Conservation (phyloP, 2,113 vertebrate species). For the Chionomys nivalis region DNA sequence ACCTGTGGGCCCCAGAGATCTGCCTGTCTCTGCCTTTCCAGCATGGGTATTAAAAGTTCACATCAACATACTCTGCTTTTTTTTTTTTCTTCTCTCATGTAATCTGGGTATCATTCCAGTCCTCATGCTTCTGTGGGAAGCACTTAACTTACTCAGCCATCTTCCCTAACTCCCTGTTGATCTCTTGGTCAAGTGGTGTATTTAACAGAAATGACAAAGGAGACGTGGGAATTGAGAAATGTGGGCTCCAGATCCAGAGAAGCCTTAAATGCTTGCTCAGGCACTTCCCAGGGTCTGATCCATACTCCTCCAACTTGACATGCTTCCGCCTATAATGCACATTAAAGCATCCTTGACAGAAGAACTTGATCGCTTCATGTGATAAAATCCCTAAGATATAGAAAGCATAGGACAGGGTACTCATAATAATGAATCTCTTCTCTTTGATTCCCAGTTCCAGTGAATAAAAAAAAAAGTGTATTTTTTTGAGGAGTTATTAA, state of each 20-base stretch:
- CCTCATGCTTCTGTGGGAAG: not conserved
- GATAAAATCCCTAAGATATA: no score
- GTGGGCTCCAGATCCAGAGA: not conserved
- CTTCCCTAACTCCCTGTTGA: not conserved
- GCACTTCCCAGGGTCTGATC: not conserved
- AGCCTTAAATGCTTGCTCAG: not conserved
- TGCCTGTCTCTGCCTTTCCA: not conserved
- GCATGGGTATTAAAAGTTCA: not conserved
- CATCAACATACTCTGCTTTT: no score
- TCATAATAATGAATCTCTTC: constrained; percentile 3
- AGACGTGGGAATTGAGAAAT: not conserved
- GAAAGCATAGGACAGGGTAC: not conserved
- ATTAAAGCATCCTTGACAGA: not conserved
- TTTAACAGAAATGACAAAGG: not conserved
- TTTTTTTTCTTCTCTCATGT: rapidly evolving
- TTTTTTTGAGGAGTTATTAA: not conserved
- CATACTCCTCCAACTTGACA: not conserved
- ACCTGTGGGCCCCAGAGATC: not conserved
- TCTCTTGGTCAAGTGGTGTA: not conserved
- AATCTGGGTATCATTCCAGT: not conserved
- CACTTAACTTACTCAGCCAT: no score
- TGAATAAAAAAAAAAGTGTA: constrained; percentile 27
- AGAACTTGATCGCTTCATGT: not conserved
- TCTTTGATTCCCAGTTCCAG: not conserved
- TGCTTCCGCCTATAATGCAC: no score